Conservation (phyloP, 2,797 vertebrate species). For the Okamejei kenojei region DNA sequence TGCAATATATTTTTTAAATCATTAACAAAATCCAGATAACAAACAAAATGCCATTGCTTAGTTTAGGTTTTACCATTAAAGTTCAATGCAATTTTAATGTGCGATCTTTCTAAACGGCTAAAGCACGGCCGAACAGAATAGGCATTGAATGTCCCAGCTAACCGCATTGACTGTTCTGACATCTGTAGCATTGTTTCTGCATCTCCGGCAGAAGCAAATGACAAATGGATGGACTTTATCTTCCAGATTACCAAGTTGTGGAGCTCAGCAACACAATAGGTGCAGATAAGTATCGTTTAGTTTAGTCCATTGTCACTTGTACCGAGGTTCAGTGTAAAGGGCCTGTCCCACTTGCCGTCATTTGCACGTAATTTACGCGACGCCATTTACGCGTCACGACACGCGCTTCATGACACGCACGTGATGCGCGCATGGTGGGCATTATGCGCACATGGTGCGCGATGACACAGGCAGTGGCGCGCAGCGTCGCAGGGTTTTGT, state of each 20-base stretch:
- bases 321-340: too few species aligned
- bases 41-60: neutral
- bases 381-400: too few species aligned
- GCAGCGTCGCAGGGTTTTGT: too few species aligned
- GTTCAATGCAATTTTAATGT: conserved; percentile 20
- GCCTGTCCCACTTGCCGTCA: too few species aligned
- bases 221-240: conserved; percentile 27
- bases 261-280: neutral
- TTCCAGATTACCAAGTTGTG: neutral
- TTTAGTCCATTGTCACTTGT: too few species aligned
- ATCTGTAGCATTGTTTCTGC: conserved; percentile 12
- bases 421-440: too few species aligned
- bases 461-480: too few species aligned
- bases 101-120: neutral
- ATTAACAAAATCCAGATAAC: neutral
- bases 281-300: neutral
- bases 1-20: neutral
- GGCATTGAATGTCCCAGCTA: conserved; percentile 22
- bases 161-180: conserved; percentile 24
- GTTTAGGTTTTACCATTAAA: neutral
- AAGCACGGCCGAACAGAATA: neutral
- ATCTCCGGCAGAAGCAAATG: neutral
- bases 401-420: too few species aligned
- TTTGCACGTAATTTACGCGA: too few species aligned
- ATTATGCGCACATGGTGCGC: too few species aligned